These are phyloP conservation scores for Larimichthys crocea DNA, from an alignment of 2,113 vertebrate genomes.

Conservation along the genomic window DNA sequence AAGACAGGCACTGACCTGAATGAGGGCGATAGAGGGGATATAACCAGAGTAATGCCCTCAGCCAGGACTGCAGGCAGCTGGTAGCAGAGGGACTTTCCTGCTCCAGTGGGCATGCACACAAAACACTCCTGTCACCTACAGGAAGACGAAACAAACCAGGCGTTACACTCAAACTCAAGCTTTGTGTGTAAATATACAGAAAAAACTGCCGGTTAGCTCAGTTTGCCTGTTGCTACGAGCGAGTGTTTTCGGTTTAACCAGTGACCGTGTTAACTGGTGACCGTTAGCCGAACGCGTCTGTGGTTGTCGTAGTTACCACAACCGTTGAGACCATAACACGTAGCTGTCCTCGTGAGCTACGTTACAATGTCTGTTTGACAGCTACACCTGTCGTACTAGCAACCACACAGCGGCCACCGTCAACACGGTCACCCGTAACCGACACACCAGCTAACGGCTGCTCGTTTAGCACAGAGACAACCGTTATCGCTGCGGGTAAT, in stretches of 20 bases:
- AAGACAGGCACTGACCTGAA: constrained; percentile 88
- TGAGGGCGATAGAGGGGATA: constrained; percentile 98
- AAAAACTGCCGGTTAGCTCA: background rate
- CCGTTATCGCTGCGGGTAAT: background rate
- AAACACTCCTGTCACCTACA: constrained; percentile 95
- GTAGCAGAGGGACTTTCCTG: constrained; percentile 97
- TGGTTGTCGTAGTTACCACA: too few species aligned
- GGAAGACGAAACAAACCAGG: constrained; percentile 1
- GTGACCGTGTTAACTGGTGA: too few species aligned
- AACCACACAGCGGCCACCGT: too few species aligned
- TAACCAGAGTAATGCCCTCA: constrained; percentile 92
- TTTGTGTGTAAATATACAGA: too few species aligned
- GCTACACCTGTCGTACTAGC: too few species aligned
- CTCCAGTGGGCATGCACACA: constrained; percentile 98
- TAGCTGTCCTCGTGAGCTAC: too few species aligned
- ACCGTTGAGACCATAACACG: too few species aligned
- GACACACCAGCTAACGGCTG: constrained; percentile 15
- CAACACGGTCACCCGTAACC: too few species aligned
- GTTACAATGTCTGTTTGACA: too few species aligned
- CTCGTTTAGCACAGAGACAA: background rate
- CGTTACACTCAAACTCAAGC: background rate
- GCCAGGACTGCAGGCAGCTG: constrained; percentile 95
- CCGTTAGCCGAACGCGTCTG: too few species aligned
- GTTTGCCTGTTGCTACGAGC: background rate
- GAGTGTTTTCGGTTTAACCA: too few species aligned